phyloP scores from a whole-genome alignment of 2,888 invertebrate species.

The Temnothorax rugatulus region DNA sequence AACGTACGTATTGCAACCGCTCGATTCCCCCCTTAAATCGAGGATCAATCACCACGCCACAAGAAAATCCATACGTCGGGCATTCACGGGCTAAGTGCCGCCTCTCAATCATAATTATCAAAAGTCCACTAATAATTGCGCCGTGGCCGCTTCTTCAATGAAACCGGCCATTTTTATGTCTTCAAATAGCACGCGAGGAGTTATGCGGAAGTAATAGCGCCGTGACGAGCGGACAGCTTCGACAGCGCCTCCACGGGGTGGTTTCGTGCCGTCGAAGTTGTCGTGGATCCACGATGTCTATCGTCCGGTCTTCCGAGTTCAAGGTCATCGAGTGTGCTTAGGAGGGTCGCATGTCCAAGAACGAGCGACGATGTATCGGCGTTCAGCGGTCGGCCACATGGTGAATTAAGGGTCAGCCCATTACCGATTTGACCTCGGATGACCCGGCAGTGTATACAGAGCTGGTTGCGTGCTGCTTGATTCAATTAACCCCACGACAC shows the following conservation, averaged over 20 bases:
- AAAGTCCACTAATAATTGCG: constrained; percentile 46
- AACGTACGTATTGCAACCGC: constrained; percentile 1
- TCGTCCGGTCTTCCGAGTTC: constrained; percentile 64
- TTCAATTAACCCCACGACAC: constrained; percentile 84
- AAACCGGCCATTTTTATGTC: constrained; percentile 36
- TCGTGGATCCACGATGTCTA: constrained; percentile 65
- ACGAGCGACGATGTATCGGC: constrained; percentile 77
- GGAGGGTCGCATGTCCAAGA: constrained; percentile 77
- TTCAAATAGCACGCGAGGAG: constrained; percentile 38
- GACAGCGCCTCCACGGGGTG: constrained; percentile 48
- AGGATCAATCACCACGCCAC: constrained; percentile 32
- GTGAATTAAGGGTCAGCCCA: constrained; percentile 83
- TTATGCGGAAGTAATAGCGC: constrained; percentile 54
- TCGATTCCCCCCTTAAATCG: constrained; percentile 2
- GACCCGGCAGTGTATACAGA: constrained; percentile 82
- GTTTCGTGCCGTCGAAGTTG: constrained; percentile 69
- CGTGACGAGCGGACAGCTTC: constrained; percentile 40
- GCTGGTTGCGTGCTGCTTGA: constrained; percentile 83
- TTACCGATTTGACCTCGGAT: constrained; percentile 84
- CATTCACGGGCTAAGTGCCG: constrained; percentile 35
- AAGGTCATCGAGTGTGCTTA: constrained; percentile 72
- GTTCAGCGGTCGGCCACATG: constrained; percentile 78
- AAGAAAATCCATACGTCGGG: constrained; percentile 37
- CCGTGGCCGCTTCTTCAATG: constrained; percentile 35
- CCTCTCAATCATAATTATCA: constrained; percentile 50